Base-by-base conservation (phyloP, 64 coral and sea anemone species). In the Pachyseris speciosa region DNA sequence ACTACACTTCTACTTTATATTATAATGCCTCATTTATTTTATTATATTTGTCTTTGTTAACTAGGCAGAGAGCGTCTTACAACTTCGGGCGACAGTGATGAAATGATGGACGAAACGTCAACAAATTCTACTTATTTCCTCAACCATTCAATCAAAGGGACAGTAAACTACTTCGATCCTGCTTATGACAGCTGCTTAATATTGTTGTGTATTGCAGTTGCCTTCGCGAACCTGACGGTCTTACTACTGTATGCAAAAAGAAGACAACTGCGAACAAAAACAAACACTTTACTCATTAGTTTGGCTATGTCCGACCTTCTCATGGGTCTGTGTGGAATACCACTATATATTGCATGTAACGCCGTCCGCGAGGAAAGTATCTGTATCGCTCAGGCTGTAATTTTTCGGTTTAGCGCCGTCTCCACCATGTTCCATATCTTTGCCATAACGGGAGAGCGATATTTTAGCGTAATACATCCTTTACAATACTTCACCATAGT, bases 391-490 rank as follows among this genome's bases (percentile, higher is more conserved):
- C 44, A 95, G 24, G 80, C 69, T 2, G 85, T 75, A 19, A 65
- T 92, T 7, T 99, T 95, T 41, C 87, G 96, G 16, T 92, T 92
- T 63, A 93, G 93, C 16, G 96, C 96, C 4, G 91, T 89, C 13
- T 99, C 96, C 15, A 99, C 96, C 22, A 95, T 99, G 13, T 92
- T 89, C 64, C 96, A 99, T 48, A 99, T 99, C 4, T 75, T 99
- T 3, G 83, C 87, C 22, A 95, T 99, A 16, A 99, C 96, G 2
- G 67, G 89, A 17, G 96, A 99, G n/a, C 83, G 96, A 9, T 99
- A 99, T 45, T 78, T 95, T 8, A 89, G 87, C 2, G 96, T 99
- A 0, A 99, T 95, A 33, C 89, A 93, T 36, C 93, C 96, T 0
- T 86, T 91, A 15, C 95, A 76, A 33, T 99, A 99, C 66, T 67